Evolutionary conservation across 2,797 vertebrate genomes (phyloP), one percentile per base, ranked within the genome.

Genomic region (Anniella stebbinsi): DNA sequence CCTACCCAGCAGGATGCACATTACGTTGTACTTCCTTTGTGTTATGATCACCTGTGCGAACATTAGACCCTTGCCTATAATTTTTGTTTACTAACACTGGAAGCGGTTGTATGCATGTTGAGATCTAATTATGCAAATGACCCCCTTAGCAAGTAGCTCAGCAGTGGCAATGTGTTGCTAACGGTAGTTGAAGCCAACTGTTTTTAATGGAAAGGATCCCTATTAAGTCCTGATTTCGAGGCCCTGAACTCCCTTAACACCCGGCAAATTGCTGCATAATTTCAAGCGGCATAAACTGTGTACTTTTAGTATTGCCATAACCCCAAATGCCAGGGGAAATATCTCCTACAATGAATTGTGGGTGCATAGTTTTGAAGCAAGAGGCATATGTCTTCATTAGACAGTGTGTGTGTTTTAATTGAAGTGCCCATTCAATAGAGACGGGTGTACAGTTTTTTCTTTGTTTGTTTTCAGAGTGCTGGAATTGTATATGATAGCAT

Each of bases 291-390:
- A 45, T 80, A 91, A 88, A 85, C 25, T 28, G 33, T 80, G n/a
- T 91, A 66, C 25, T 38, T 80, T 88, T 85, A 51, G 45, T 88
- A 88, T 57, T 66, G 87, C 54, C 81, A 91, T 88, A 41, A 63
- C 30, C 51, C 51, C 83, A 73, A 88, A 85, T 10, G 10, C 41
- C 77, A 72, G 38, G 45, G 82, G 76, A 70, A 88, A 80, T 80
- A 18, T 85, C 63, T 88, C 66, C 51, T 73, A 73, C 60, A n/a
- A 66, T 75, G 77, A 88, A 41, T 85, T 87, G 70, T 41, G 28
- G 41, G 51, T 51, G 33, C 25, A 33, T 69, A 13, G 8, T 83
- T 57, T 60, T 60, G 25, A 63, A 85, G 86, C 75, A 54, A 86
- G 54, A 67, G 48, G 51, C 18, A 28, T 73, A 60, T 15, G 28